Base-by-base conservation (phyloP, 2,888 invertebrate species). In the Zeuzera pyrina region DNA sequence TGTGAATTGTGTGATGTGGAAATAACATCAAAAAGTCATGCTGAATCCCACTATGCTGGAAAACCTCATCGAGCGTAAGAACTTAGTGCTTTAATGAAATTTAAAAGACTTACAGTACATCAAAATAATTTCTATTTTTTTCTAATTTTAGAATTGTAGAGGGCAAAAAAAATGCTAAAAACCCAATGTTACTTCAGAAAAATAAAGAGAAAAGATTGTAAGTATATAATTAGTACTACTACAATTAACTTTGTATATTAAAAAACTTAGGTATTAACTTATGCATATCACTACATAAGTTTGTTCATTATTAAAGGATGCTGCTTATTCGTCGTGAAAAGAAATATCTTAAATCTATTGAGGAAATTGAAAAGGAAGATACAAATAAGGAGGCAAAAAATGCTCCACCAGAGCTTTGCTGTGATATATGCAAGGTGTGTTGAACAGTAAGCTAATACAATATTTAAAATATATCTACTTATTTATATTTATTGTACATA, bases 1-100 rank as follows among this genome's bases (percentile, higher is more conserved):
- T 85, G 85, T 41, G 84, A 84, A 47, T 45, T 85, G 16, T 85
- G 85, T 45, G 76, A 84, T 38, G 69, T 85, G 8, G 62, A 74
- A 13, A 81, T 86, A 35, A 85, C 85, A 2, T 86, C 86, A 1
- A 73, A 70, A 41, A 43, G 52, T 25, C 85, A 85, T 36, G 74
- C 85, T 0, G 69, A 78, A 0, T 71, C 79, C 2, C 87, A 87
- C 45, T 74, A 86, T 31, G 44, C 67, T 2, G 86, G 87, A 12
- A 76, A 64, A 36, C 61, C 70, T 3, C 87, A 87, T 56, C 60
- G 64, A 19, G 44, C 74, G 81, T 73, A 65, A 70, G 65, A 54
- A n/a, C n/a, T n/a, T n/a, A n/a, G n/a, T n/a, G n/a, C n/a, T n/a
- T 22, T 4, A 12, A 13, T 26, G 2, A 26, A 26, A 12, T 12